Conservation (phyloP, 2,888 invertebrate genomes). For the Dione juno region DNA sequence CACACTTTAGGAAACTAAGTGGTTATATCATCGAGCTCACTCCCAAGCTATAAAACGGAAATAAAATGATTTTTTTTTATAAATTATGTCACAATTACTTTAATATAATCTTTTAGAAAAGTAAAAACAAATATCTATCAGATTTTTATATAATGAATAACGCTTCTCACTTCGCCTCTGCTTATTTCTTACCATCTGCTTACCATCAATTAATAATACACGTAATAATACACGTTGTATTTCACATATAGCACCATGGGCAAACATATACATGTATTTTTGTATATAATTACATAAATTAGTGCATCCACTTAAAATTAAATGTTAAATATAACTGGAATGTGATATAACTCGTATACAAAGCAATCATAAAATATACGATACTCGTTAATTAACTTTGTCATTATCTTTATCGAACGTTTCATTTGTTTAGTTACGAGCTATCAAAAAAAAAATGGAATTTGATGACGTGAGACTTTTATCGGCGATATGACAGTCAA, state of each 20-base stretch:
- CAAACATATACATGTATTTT: neutral
- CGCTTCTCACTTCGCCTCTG: too few relatives aligned
- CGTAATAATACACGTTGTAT: too few relatives aligned
- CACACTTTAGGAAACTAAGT: constrained; percentile 8
- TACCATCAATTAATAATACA: too few relatives aligned
- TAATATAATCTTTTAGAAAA: too few relatives aligned
- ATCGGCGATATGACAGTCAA: constrained; percentile 22
- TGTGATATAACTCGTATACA: constrained; percentile 5
- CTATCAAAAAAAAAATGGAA: constrained; percentile 19
- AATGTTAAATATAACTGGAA: constrained; percentile 1
- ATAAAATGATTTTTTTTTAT: too few relatives aligned
- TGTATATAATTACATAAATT: constrained; percentile 1
- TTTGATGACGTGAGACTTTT: constrained; percentile 27
- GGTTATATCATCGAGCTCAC: constrained; percentile 18
- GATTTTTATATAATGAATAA: too few relatives aligned
- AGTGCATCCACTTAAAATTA: neutral
- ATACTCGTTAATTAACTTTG: constrained; percentile 14
- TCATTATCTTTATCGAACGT: constrained; percentile 23
- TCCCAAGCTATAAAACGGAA: neutral
- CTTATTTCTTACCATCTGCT: too few relatives aligned
- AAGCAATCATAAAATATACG: neutral
- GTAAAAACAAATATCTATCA: too few relatives aligned
- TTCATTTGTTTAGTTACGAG: constrained; percentile 22
- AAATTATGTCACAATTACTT: neutral
- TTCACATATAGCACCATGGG: too few relatives aligned